Evolutionary conservation across 1,140 invertebrate genomes (phyloP).

Genomic region (Aphelinus certus): DNA sequence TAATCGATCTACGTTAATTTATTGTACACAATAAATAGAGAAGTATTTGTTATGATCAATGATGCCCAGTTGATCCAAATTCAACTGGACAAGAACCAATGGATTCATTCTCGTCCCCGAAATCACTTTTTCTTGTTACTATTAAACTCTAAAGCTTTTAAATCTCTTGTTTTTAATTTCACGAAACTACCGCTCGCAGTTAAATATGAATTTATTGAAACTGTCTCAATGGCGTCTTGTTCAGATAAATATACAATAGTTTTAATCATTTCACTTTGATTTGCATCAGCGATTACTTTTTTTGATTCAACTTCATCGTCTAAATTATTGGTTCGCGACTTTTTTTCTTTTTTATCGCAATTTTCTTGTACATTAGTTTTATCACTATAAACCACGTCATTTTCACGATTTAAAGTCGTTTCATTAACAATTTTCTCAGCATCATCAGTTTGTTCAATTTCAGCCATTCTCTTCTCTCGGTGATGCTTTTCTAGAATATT

Average conservation of each 20-base stretch:
- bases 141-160: conserved; percentile 49
- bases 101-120: neutral
- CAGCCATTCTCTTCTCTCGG: conserved; percentile 52
- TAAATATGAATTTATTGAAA: conserved; percentile 43
- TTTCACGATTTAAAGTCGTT: neutral
- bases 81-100: neutral
- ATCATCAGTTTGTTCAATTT: conserved; percentile 14
- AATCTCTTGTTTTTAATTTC: conserved; percentile 53
- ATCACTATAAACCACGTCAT: conserved; percentile 29
- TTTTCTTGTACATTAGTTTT: conserved; percentile 30
- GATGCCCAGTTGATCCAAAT: neutral
- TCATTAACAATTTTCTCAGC: neutral
- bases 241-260: conserved; percentile 51
- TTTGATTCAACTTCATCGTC: neutral
- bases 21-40: too few relatives aligned
- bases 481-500: conserved; percentile 55
- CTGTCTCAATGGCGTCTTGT: conserved; percentile 45
- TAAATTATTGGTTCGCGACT: neutral
- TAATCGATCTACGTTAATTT: too few relatives aligned
- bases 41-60: too few relatives aligned
- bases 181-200: conserved; percentile 38
- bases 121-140: conserved; percentile 36
- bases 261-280: conserved; percentile 48
- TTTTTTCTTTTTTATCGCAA: conserved; percentile 39
- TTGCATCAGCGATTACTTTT: conserved; percentile 7